Conservation (phyloP, 2,888 invertebrate genomes). For the Leucoptera coffeella region DNA sequence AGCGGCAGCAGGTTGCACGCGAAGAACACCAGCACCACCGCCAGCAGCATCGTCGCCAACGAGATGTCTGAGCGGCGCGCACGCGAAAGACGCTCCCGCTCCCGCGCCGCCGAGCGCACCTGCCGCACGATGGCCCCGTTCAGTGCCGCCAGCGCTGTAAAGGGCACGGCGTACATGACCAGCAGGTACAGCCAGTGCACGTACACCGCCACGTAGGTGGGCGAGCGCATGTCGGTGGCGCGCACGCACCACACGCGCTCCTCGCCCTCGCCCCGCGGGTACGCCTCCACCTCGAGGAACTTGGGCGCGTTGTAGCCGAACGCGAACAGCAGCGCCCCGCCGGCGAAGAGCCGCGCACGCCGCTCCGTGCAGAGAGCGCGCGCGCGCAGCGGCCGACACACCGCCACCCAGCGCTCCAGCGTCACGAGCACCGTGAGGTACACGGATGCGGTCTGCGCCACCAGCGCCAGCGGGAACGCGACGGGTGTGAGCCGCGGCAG, state of each 20-base stretch:
- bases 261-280: too few relatives aligned
- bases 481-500: conserved; percentile 76
- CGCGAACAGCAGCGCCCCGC: conserved; percentile 74
- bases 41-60: conserved; percentile 89
- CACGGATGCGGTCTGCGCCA: conserved; percentile 89
- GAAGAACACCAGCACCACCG: conserved; percentile 91
- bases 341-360: conserved; percentile 77
- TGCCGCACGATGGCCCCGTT: conserved; percentile 88
- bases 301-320: conserved; percentile 81
- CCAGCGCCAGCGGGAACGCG: conserved; percentile 78
- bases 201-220: conserved; percentile 76
- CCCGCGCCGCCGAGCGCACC: conserved; percentile 83
- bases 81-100: conserved; percentile 83
- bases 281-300: conserved; percentile 63
- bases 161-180: conserved; percentile 90
- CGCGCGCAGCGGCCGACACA: conserved; percentile 84
- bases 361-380: conserved; percentile 87
- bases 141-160: conserved; percentile 78
- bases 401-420: conserved; percentile 90
- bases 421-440: conserved; percentile 89
- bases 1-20: conserved; percentile 85
- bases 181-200: conserved; percentile 92
- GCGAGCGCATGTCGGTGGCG: conserved; percentile 62
- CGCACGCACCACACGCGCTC: conserved; percentile 58
- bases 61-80: conserved; percentile 89